phyloP scores from a whole-genome alignment of 2,888 invertebrate genomes.

The Eremobia ochroleuca region DNA sequence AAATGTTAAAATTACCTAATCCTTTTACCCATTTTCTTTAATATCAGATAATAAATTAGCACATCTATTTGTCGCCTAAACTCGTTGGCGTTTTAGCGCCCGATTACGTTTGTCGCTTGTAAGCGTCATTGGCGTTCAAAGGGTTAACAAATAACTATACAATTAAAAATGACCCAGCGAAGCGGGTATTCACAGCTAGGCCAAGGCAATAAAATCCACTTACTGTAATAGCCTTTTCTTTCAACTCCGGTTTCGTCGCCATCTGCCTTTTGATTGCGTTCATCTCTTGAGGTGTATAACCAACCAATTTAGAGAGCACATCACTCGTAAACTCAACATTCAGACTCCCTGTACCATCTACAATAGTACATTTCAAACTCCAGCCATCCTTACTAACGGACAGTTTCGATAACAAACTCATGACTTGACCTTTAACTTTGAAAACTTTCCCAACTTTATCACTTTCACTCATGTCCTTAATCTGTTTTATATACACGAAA shows the following conservation, averaged over 20 bases:
- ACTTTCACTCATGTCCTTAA: slow-evolving; percentile 78
- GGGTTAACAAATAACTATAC: too few relatives aligned
- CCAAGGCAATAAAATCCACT: slow-evolving; percentile 66
- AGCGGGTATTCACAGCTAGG: too few relatives aligned
- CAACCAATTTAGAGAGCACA: slow-evolving; percentile 89
- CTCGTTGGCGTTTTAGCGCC: too few relatives aligned
- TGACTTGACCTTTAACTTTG: slow-evolving; percentile 91
- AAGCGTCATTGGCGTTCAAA: too few relatives aligned
- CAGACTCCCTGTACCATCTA: slow-evolving; percentile 90
- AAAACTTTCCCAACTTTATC: slow-evolving; percentile 85
- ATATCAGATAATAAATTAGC: too few relatives aligned
- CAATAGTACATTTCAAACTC: slow-evolving; percentile 90
- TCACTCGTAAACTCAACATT: slow-evolving; percentile 91
- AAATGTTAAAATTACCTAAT: too few relatives aligned
- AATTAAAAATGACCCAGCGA: too few relatives aligned
- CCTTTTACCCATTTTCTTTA: too few relatives aligned
- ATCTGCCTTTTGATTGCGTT: slow-evolving; percentile 84
- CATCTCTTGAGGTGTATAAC: slow-evolving; percentile 87
- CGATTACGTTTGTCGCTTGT: too few relatives aligned
- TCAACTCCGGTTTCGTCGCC: slow-evolving; percentile 79
- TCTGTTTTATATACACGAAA: slow-evolving; percentile 87
- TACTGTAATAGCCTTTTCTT: slow-evolving; percentile 81
- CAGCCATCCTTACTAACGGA: slow-evolving; percentile 89
- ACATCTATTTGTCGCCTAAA: too few relatives aligned
- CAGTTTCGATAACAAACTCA: slow-evolving; percentile 90